A percentile compares a stretch with the other conserved stretches of the same genome.
Conservation (phyloP, 2,888 invertebrate genomes). For the Trissolcus brochymenae region DNA sequence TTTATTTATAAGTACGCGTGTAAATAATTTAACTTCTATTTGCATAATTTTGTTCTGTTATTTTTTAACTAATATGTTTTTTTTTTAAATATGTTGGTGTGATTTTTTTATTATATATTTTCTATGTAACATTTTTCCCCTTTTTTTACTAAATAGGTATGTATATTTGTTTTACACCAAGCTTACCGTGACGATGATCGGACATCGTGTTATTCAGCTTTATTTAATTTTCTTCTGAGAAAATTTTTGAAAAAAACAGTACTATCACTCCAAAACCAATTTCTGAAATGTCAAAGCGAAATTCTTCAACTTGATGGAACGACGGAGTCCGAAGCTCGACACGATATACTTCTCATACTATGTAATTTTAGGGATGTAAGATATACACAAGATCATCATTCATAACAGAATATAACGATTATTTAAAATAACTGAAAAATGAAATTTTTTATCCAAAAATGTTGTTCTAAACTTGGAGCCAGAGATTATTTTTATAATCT, state of each 20-base stretch:
- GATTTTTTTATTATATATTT: slow-evolving; percentile 68
- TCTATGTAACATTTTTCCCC: slow-evolving; percentile 58
- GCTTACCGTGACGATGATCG: slow-evolving; percentile 34
- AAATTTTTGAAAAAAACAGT: background rate
- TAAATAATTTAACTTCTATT: slow-evolving; percentile 67
- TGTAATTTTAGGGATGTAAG: slow-evolving; percentile 45
- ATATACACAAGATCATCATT: slow-evolving; percentile 37
- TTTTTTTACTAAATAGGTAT: slow-evolving; percentile 57
- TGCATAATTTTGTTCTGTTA: slow-evolving; percentile 64
- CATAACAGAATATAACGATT: slow-evolving; percentile 4
- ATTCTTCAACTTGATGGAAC: slow-evolving; percentile 20
- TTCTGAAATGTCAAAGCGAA: slow-evolving; percentile 6
- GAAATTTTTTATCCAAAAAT: too few relatives aligned
- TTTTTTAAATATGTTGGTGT: slow-evolving; percentile 70
- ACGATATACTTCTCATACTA: slow-evolving; percentile 37
- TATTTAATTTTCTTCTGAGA: slow-evolving; percentile 1
- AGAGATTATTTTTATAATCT: too few relatives aligned
- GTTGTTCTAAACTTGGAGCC: too few relatives aligned
- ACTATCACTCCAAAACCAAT: slow-evolving; percentile 3
- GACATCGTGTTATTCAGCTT: slow-evolving; percentile 2
- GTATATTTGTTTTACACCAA: slow-evolving; percentile 46
- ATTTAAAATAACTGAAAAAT: too few relatives aligned
- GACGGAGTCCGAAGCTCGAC: slow-evolving; percentile 31
- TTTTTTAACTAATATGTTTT: slow-evolving; percentile 65
- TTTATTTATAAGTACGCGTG: slow-evolving; percentile 59